Evolutionary conservation across 64 coral and sea anemone genomes (phyloP).

Genomic region (Orbicella faveolata): DNA sequence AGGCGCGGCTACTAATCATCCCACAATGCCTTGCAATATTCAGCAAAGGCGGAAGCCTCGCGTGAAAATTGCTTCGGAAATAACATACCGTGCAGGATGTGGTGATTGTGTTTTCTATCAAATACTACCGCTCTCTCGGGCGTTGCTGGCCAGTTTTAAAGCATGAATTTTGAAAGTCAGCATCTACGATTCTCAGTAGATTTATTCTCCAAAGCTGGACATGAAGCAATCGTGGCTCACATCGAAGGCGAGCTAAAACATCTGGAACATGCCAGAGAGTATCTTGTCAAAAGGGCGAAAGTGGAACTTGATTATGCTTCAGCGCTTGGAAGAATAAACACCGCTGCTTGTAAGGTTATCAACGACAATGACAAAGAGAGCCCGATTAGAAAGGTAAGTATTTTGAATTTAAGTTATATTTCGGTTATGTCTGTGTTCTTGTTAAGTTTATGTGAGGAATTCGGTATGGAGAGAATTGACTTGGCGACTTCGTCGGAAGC

Average conservation of each 20-base stretch:
- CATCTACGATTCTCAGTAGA: slow-evolving; percentile 70
- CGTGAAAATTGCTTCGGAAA: neutral
- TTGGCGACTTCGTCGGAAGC: neutral
- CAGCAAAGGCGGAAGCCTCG: slow-evolving; percentile 14
- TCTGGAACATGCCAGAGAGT: slow-evolving; percentile 74
- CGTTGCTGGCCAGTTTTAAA: neutral
- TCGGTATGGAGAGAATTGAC: neutral
- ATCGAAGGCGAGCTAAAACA: slow-evolving; percentile 84
- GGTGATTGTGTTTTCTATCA: neutral
- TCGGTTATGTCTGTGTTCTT: neutral
- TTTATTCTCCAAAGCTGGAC: slow-evolving; percentile 71
- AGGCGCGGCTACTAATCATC: slow-evolving; percentile 35
- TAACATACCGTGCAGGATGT: slow-evolving; percentile 6
- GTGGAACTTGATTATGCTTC: slow-evolving; percentile 81
- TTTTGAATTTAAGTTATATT: neutral
- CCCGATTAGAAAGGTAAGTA: slow-evolving; percentile 71
- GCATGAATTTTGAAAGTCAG: slow-evolving; percentile 22
- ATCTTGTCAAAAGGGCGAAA: slow-evolving; percentile 68
- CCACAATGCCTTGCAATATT: slow-evolving; percentile 11
- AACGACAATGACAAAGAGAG: slow-evolving; percentile 65
- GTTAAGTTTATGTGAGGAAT: neutral
- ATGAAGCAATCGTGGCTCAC: slow-evolving; percentile 74
- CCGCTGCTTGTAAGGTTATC: slow-evolving; percentile 50
- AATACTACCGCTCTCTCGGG: slow-evolving; percentile 13
- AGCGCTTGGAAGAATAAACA: slow-evolving; percentile 75